Evolutionary conservation across 2,113 vertebrate genomes (phyloP), one percentile per base, ranked within the genome.

Genomic region (Trematomus loennbergii): DNA sequence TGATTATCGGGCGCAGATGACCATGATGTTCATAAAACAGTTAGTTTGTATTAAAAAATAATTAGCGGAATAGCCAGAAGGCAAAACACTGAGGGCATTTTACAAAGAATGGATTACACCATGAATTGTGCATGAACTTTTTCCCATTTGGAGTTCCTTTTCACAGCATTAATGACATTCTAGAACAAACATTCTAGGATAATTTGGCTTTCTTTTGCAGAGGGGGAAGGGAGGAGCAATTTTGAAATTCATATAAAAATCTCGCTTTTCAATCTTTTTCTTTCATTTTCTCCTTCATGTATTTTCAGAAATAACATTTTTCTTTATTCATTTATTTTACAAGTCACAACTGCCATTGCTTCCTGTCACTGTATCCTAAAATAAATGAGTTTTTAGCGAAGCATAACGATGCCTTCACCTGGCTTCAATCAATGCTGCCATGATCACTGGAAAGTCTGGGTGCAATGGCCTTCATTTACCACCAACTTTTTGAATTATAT

Each of bases 1-100:
- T 45, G n/a, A 65, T 64, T 16, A 72, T 67, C 9, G 25, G 55
- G 17, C 1, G 6, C 43, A 17, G 9, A 40, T 2, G 33, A 10
- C 2, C 36, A 7, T 33, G 53, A 60, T 20, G 48, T 45, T 72
- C 16, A 79, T 65, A 29, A 60, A 75, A 72, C 29, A 17, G 50
- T 55, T 11, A 20, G n/a, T 65, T 58, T 45, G 13, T 57, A 25
- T 72, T 4, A 22, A 22, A 25, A 25, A 29, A 29, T 29, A 29
- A 29, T 29, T 29, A 29, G 0, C 2, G 1, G 12, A 53, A 73
- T 10, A 45, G 40, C 22, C 2, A 9, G 13, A 36, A 72, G 9
- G 12, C 69, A 40, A 9, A 9, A 50, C 25, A 13, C 6, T 2
- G 6, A 49, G 46, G 43, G 36, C 36, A 40, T 40, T 8, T 40